A percentile compares a stretch with the other conserved stretches of the same genome.
phyloP scores from a whole-genome alignment of 2,113 vertebrate species.

The Sapajus apella region DNA sequence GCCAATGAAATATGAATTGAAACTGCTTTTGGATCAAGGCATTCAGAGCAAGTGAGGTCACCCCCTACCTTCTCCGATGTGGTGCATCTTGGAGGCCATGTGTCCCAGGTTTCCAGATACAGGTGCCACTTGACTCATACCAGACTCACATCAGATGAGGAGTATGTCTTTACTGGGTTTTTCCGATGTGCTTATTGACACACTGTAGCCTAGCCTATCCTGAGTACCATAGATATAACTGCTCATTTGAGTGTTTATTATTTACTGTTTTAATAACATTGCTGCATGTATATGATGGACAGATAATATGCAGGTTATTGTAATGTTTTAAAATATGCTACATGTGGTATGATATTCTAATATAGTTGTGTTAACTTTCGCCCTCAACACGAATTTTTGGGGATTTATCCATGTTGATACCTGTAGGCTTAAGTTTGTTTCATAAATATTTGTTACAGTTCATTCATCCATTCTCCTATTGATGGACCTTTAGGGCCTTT shows the following conservation, averaged over 20 bases:
- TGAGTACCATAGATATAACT: not conserved
- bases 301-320: not conserved
- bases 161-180: not conserved
- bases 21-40: not conserved
- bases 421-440: not conserved
- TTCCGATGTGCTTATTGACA: not conserved
- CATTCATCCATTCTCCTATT: not conserved
- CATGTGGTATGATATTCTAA: not conserved
- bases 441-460: not conserved
- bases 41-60: not conserved
- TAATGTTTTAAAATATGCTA: not conserved
- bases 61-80: not conserved
- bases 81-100: not conserved
- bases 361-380: not conserved
- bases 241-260: not conserved
- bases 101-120: not conserved
- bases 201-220: not conserved
- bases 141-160: not conserved
- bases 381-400: not conserved
- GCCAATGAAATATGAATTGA: not conserved
- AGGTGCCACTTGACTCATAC: not conserved
- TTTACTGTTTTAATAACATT: not conserved
- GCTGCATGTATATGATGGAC: not conserved
- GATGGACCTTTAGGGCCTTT: not conserved
- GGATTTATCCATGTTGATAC: not conserved